Evolutionary conservation across 2,888 invertebrate genomes (phyloP), one percentile per base, ranked within the genome.

Genomic region (Pecten maximus): DNA sequence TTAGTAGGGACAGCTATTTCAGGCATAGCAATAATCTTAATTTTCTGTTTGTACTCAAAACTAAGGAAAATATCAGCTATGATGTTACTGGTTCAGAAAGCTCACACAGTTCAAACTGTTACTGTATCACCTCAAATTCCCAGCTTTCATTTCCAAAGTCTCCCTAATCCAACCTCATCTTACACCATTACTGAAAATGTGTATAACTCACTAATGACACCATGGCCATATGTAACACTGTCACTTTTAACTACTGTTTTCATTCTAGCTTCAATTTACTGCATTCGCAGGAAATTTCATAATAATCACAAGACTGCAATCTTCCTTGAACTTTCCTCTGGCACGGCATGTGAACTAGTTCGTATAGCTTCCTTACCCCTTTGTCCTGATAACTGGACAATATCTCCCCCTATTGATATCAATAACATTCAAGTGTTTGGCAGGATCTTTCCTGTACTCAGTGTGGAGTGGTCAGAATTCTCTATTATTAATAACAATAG

Each of bases 161-260:
- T 40, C 8, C 88, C 88, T 19, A 40, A 88, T 12, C 60, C 40
- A 28, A 40, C 54, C 35, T 28, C 40, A n/a, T 40, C 39, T 16
- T 40, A 10, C 35, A 4, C 44, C 15, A 44, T 90, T 12, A 15
- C 74, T 44, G 60, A 90, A 44, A 40, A 90, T 74, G 39, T 90
- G 12, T 90, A 87, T n/a, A 90, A 87, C 2, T 90, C 90, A 87
- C 88, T 90, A 23, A 88, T 88, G 10, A 87, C 88, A 28, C 89
- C 89, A 44, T 89, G 89, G 89, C 89, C 89, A 19, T 89, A 89
- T 89, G 89, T 89, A 15, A 87, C 87, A 44, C 89, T 89, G 19
- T 89, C 89, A 2, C 48, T 87, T 8, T 19, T 89, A 28, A 89
- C 44, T 10, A 89, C 48, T 28, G 4, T 89, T 23, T 44, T 89